Conservation (phyloP, 2,797 vertebrate species). For the Falco peregrinus region DNA sequence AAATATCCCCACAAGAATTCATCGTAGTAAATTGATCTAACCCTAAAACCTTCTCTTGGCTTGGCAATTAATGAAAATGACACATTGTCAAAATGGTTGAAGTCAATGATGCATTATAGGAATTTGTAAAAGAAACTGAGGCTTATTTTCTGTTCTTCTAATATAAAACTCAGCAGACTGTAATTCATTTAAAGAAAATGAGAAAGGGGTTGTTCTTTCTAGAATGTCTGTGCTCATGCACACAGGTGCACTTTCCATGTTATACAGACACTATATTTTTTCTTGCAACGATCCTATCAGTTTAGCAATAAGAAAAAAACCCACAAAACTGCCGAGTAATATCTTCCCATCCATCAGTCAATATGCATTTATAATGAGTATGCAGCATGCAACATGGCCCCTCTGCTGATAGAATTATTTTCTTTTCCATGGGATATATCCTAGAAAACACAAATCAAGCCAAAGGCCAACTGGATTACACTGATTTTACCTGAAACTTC, state of each 20-base stretch:
- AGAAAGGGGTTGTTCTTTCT: neutral
- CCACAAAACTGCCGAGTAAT: neutral
- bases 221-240: neutral
- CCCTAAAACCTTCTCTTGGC: neutral
- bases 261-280: neutral
- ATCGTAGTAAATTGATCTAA: slow-evolving; percentile 1
- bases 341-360: neutral
- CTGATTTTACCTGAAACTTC: neutral
- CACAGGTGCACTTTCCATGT: accelerated
- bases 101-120: neutral
- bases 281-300: neutral
- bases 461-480: neutral
- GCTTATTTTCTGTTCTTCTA: neutral
- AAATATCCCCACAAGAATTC: neutral
- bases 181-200: neutral
- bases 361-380: neutral
- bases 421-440: neutral
- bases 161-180: neutral
- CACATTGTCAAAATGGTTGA: neutral
- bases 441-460: neutral
- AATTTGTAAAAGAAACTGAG: neutral
- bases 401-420: neutral
- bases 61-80: slow-evolving; percentile 14
- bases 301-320: neutral
- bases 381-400: neutral